Evolutionary conservation across 2,888 invertebrate species (phyloP), one percentile per base, ranked within the genome.

Genomic region (Megamerina dolium): DNA sequence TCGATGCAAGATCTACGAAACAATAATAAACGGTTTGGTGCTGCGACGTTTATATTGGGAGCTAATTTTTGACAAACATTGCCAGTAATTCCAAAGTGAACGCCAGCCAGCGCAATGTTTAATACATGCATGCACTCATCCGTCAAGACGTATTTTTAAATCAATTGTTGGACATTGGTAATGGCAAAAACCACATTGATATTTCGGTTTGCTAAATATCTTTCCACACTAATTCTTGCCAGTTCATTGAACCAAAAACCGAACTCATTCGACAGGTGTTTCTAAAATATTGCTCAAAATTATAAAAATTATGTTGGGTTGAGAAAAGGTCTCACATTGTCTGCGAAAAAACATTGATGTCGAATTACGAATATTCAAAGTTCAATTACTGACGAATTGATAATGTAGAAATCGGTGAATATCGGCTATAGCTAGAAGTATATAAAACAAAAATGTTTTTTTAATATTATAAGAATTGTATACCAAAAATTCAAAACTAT

Each of bases 1-100:
- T n/a, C n/a, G n/a, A n/a, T n/a, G n/a, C n/a, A 33, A 18, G 33
- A 33, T 33, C 17, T 33, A 12, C 3, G 33, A 10, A 16, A 33
- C 26, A 41, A 35, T 9, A 26, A 14, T 27, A 18, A 21, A 5
- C 4, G n/a, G n/a, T 36, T 46, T 20, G 43, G 46, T 12, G 46
- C 39, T 12, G 43, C 43, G 19, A 19, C 40, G 16, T 26, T 47
- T 19, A 21, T 44, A 19, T 31, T 48, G 17, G 6, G 19, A 9
- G 37, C 37, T 29, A 38, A 44, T 37, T 47, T 47, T 33, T 29
- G 41, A 12, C 38, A n/a, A n/a, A n/a, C n/a, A n/a, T n/a, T n/a
- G n/a, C n/a, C n/a, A n/a, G n/a, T n/a, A n/a, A n/a, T n/a, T 27
- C 34, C 41, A 5, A 10, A 23, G 18, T 41, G 37, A 18, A 41